Percentiles rank a stretch among this genome's conserved stretches.
Conservation (phyloP, 2,888 invertebrate genomes). For the Dorcus parallelipipedus region DNA sequence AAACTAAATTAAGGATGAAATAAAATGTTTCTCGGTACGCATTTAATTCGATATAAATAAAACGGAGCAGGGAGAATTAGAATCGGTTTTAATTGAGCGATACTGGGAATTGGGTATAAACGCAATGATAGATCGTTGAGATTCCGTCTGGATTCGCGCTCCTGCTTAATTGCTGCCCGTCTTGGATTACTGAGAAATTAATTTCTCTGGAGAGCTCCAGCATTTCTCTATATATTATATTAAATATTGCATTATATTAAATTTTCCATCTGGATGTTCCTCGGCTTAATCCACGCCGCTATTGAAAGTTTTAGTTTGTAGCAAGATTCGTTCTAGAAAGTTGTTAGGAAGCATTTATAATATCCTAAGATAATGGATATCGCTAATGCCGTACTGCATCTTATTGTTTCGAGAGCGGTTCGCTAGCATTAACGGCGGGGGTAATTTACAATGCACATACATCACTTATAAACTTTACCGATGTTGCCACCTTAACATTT, state of each 20-base stretch:
- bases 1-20: not conserved
- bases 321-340: conserved; percentile 30
- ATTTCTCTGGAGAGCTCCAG: conserved; percentile 43
- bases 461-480: conserved; percentile 40
- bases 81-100: conserved; percentile 29
- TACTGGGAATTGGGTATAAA: conserved; percentile 40
- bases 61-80: conserved; percentile 7
- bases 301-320: conserved; percentile 37
- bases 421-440: conserved; percentile 26
- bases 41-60: conserved; percentile 9
- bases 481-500: conserved; percentile 37
- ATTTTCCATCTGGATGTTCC: conserved; percentile 41
- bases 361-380: conserved; percentile 35
- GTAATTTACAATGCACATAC: conserved; percentile 41
- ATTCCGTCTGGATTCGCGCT: conserved; percentile 40
- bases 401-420: conserved; percentile 32
- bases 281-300: conserved; percentile 24
- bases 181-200: conserved; percentile 51
- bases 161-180: conserved; percentile 50
- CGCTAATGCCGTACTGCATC: conserved; percentile 35
- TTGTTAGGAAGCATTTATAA: conserved; percentile 35
- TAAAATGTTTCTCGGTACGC: not conserved
- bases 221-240: conserved; percentile 46
- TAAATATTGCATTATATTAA: conserved; percentile 50
- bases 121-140: conserved; percentile 48